Evolutionary conservation across 2,797 vertebrate species (phyloP), one percentile per base, ranked within the genome.

Genomic region (Acanthis flammea): DNA sequence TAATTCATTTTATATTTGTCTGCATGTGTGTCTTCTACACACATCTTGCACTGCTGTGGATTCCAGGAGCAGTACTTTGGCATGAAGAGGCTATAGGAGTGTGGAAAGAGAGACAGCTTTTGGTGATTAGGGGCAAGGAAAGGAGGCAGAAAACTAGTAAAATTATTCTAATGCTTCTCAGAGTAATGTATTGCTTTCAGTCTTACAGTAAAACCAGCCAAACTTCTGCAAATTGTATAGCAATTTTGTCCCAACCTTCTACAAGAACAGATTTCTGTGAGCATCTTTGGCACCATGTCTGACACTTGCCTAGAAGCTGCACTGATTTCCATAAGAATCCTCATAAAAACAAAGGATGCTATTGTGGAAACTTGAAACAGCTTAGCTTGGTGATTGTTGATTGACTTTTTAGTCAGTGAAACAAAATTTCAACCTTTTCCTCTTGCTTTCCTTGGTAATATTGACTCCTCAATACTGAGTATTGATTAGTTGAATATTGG

Each of bases 251-350:
- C n/a, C 18, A 72, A 44, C 10, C 9, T 8, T 17, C 18, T 74
- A 11, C 15, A 31, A 16, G 8, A 58, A 33, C 19, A 45, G 50
- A 44, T 51, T 93, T 35, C 67, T 84, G 60, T 9, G 71, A 75
- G 35, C 39, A 12, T 58, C 44, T 88, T 50, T 75, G 54, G 39
- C 78, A 7, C 44, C 16, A 1, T 51, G 62, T 79, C 44, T 88
- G 90, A 71, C 18, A 15, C 25, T 86, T 58, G 47, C 51, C 61
- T 17, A 44, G 60, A 63, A 95, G 58, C 79, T 81, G 47, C 58
- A 24, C 50, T 87, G 41, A 79, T 97, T 96, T 95, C 92, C 61
- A 21, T 89, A 90, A 82, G 63, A 92, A 92, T 81, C 22, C 10
- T 48, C 37, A 35, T 37, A 55, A 92, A 95, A 92, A 90, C 70